Conservation (phyloP, 2,113 vertebrate genomes). For the Bufo bufo region DNA sequence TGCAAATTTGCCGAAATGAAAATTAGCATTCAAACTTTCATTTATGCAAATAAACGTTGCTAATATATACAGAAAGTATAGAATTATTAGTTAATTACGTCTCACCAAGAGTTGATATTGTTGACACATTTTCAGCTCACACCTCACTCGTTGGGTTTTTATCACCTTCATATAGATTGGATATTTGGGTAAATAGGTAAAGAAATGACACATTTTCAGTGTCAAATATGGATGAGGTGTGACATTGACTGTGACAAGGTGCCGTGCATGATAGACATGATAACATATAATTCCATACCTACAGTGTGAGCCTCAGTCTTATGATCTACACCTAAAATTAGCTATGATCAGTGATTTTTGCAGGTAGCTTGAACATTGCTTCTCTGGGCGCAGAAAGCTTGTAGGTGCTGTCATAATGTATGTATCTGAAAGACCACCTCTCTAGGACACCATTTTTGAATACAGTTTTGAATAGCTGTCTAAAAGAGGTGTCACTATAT, state of each 20-base stretch:
- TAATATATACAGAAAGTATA: conserved; percentile 47
- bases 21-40: conserved; percentile 36
- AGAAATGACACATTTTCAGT: conserved; percentile 13
- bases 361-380: background rate
- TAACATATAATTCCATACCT: background rate
- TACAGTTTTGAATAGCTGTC: too few relatives aligned
- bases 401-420: too few relatives aligned
- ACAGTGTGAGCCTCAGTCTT: background rate
- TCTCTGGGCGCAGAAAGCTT: background rate
- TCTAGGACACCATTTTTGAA: too few relatives aligned
- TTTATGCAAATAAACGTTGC: conserved; percentile 37
- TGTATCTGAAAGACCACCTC: too few relatives aligned
- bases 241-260: background rate
- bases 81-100: conserved; percentile 48
- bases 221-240: conserved; percentile 33
- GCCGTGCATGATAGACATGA: background rate
- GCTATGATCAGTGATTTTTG: background rate
- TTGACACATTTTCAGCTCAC: conserved; percentile 31
- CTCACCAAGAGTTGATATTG: conserved; percentile 1
- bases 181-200: conserved; percentile 29
- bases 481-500: too few relatives aligned
- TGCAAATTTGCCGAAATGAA: conserved; percentile 17
- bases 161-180: background rate
- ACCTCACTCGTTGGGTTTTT: conserved; percentile 39
- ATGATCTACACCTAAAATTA: background rate